Base-by-base conservation (phyloP, 1,140 invertebrate species). In the Cryptotermes secundus region DNA sequence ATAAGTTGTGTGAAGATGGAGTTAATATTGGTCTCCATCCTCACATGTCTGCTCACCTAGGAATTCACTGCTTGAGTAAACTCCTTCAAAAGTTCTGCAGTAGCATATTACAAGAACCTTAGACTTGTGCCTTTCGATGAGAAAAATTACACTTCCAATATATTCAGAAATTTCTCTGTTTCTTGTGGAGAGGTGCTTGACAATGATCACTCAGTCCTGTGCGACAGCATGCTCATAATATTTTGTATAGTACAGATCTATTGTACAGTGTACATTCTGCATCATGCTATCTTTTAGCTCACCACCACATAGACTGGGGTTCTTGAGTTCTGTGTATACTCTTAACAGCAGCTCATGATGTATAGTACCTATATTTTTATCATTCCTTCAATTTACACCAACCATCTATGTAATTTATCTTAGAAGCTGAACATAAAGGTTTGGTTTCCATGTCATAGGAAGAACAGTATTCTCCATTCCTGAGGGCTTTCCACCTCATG, bases 261-360 rank as follows among this genome's bases (percentile, higher is more conserved):
- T 72, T 72, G 59, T 72, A 72, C 59, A 72, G 59, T 72, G 59
- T 72, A 72, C 31, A 72, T 31, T 72, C 26, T n/a, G n/a, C 59
- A 31, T 72, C 59, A 72, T 31, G 26, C 6, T 72, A n/a, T 72
- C 59, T n/a, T 4, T 72, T 72, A n/a, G 45, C 14, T 49, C 45
- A 49, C 45, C 16, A 0, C 45, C 45, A 49, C 7, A n/a, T 72
- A 72, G 26, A 31, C 26, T 31, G 59, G 31, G 59, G 59, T 59
- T 16, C 53, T 59, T 59, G 12, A 42, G 9, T 42, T 42, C 38
- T 42, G 38, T 1, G 9, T 12, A 49, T 49, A 49, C 19, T 49
- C 22, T 49, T 26, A 72, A 14, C 26, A 72, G 59, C n/a, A 72
- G 59, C 59, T 72, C 59, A n/a, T 31, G 3, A 10, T 72, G 59